Evolutionary conservation across 2,797 vertebrate genomes (phyloP).

Genomic region (Anguilla megastoma): DNA sequence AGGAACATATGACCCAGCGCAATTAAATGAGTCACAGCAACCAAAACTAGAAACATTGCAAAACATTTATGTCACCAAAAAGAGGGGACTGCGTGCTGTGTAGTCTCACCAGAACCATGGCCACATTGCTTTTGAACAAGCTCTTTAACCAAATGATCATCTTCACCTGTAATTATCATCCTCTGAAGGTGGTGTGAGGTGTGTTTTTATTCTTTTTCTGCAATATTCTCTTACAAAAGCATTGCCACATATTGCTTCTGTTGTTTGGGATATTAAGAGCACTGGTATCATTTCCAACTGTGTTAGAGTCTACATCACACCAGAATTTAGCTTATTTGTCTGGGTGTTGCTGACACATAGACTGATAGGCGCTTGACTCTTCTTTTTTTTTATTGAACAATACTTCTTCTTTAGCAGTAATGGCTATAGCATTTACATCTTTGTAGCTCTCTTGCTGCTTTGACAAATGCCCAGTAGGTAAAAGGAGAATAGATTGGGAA

Average conservation of each 20-base stretch:
- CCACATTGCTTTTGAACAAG: background rate
- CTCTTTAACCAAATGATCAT: background rate
- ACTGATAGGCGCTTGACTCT: background rate
- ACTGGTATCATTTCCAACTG: background rate
- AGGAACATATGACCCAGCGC: background rate
- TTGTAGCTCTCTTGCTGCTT: background rate
- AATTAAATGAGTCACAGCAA: background rate
- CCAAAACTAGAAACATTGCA: background rate
- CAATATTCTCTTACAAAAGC: background rate
- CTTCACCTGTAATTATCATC: background rate
- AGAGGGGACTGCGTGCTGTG: background rate
- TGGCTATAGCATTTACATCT: background rate
- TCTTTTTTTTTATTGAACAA: background rate
- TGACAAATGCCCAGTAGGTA: background rate
- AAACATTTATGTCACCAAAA: background rate
- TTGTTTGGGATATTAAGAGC: background rate
- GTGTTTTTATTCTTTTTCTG: background rate
- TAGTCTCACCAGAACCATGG: background rate
- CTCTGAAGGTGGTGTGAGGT: background rate
- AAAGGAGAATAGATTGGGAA: background rate
- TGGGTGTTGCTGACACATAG: background rate
- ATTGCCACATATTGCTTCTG: background rate
- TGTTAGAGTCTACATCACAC: background rate
- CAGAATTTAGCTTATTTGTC: background rate
- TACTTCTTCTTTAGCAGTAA: background rate